Conservation (phyloP, 1,140 invertebrate genomes). For the Penaeus vannamei region DNA sequence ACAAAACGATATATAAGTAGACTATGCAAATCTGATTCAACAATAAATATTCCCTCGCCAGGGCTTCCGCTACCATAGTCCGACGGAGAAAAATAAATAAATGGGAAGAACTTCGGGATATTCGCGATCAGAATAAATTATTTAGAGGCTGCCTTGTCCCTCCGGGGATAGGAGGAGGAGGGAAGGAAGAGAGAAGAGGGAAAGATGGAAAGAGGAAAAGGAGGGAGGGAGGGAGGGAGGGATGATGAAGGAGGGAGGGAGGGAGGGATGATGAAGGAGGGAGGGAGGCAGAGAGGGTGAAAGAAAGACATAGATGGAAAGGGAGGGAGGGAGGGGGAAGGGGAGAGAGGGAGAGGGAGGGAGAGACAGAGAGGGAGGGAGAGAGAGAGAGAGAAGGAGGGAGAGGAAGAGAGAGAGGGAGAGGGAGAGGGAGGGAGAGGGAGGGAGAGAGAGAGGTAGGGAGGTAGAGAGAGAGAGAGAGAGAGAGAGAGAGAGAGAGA, state of each 20-base stretch:
- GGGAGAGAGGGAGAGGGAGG: constrained; percentile 17
- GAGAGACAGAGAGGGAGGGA: neutral
- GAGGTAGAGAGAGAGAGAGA: neutral
- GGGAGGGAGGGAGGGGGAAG: neutral
- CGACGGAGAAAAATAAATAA: too few species aligned
- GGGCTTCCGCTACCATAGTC: too few species aligned
- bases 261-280: neutral
- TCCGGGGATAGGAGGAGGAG: neutral
- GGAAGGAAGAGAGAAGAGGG: neutral
- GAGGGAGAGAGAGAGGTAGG: neutral
- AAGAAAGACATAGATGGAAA: neutral
- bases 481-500: neutral
- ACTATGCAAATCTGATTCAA: too few species aligned
- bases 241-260: constrained; percentile 21
- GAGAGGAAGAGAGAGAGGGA: neutral
- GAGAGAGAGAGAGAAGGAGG: constrained; percentile 2
- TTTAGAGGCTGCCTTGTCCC: neutral
- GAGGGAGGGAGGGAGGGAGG: neutral
- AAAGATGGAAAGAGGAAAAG: neutral
- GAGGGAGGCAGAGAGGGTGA: neutral
- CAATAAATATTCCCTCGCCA: too few species aligned
- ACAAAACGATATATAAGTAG: too few species aligned
- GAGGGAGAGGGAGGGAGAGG: neutral
- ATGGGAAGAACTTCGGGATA: neutral
- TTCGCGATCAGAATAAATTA: neutral